Evolutionary conservation across 2,113 vertebrate species (phyloP).

Genomic region (Microtus oregoni): DNA sequence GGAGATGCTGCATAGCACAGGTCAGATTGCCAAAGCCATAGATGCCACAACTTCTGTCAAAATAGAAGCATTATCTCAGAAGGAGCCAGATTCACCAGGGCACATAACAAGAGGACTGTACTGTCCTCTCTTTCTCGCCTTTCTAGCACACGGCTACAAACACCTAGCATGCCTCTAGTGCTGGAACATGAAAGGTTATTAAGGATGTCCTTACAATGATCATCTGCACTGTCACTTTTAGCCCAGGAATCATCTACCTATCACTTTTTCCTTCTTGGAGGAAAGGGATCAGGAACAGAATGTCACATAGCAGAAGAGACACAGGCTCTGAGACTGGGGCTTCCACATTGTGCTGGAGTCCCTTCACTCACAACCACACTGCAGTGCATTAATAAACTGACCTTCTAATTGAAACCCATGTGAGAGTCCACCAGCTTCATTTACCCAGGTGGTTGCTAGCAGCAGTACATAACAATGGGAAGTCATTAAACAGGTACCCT

Average conservation of each 20-base stretch:
- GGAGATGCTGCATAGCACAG: too few species aligned
- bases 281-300: neutral
- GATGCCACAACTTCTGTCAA: neutral
- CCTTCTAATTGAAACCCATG: constrained; percentile 36
- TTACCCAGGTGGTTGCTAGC: constrained; percentile 14
- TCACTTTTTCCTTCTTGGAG: neutral
- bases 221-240: neutral
- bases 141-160: neutral
- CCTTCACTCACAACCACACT: neutral
- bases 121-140: neutral
- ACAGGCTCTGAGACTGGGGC: neutral
- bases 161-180: neutral
- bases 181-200: neutral
- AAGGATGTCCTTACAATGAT: neutral
- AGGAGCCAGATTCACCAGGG: neutral
- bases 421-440: constrained; percentile 37
- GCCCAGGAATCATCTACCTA: neutral
- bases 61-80: neutral
- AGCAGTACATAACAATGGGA: neutral
- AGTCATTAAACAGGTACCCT: neutral
- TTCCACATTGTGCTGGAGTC: too few species aligned
- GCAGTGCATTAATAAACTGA: constrained; percentile 30
- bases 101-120: accelerated
- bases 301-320: neutral
- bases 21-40: neutral